Base-by-base conservation (phyloP, 2,888 invertebrate genomes). In the Chorisops tibialis region DNA sequence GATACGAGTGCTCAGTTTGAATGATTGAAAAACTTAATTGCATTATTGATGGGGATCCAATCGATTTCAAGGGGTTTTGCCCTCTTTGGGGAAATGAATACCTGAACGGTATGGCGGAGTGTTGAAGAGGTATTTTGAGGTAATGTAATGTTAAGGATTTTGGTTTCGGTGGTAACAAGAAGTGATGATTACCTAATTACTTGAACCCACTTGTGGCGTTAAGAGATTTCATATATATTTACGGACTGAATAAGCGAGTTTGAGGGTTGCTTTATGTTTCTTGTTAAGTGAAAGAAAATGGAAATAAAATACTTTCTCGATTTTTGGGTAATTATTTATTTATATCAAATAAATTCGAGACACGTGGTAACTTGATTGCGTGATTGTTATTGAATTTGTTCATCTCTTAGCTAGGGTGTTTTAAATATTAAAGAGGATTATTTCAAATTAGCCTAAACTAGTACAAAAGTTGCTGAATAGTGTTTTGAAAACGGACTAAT, bases 21-120 rank as follows among this genome's bases (percentile, higher is more conserved):
- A 62, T 61, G 59, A 64, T 62, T 61, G 52, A 59, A 64, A 64
- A 64, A 64, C 62, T 62, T 64, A 64, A 64, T 64, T 64, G 64
- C 62, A 64, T 64, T 62, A 62, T 64, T 62, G 43, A 62, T 62
- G 59, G 56, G 19, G 38, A 35, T 59, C 45, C 61, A 62, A 64
- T 64, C 59, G 64, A 64, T 64, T 64, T 62, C 37, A 41, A 51
- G 18, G 51, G 24, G 35, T 51, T 60, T 18, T 30, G 45, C 35
- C 14, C 45, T 51, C 45, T 47, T 52, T 21, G 4, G 58, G 58
- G 47, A 58, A 58, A 47, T 47, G 58, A 58, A 58, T 58, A 54
- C 22, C 54, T 54, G 43, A 54, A 54, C 18, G 19, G 54, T 41
- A 37, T 37, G 6, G 18, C 7, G 16, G 5, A 12, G 48, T n/a